Percentiles rank a stretch among this genome's conserved stretches.
Evolutionary conservation across 2,888 invertebrate genomes (phyloP).

Genomic region (Mechanitis messenoides): DNA sequence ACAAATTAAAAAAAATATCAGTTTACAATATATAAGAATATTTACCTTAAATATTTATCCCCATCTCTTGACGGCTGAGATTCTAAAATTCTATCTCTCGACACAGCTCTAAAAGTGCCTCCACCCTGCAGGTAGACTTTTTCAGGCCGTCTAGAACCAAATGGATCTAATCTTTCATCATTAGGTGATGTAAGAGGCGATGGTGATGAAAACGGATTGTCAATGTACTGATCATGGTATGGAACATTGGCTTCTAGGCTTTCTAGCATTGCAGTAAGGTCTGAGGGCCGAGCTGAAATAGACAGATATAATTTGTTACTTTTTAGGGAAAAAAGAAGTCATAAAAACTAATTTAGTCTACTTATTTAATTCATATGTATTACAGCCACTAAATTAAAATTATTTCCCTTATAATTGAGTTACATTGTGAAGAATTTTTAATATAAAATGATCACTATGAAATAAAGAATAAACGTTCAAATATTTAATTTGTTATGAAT

Average conservation of each 20-base stretch:
- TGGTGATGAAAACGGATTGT: conserved; percentile 73
- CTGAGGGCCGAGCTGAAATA: conserved; percentile 63
- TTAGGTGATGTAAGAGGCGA: conserved; percentile 71
- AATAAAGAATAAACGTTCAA: too few relatives aligned
- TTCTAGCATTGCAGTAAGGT: conserved; percentile 65
- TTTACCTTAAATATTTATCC: conserved; percentile 67
- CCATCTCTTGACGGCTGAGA: conserved; percentile 62
- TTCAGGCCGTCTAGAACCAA: conserved; percentile 56
- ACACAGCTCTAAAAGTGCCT: conserved; percentile 66
- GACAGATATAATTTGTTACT: background rate
- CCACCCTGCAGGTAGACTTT: conserved; percentile 72
- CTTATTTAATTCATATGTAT: too few relatives aligned
- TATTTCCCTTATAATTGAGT: too few relatives aligned
- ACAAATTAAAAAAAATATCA: background rate
- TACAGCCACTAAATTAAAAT: too few relatives aligned
- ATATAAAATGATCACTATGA: too few relatives aligned
- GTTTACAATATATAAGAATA: conserved; percentile 1
- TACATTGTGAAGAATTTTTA: too few relatives aligned
- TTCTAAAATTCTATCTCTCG: conserved; percentile 65
- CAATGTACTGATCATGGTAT: conserved; percentile 68
- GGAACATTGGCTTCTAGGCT: conserved; percentile 60
- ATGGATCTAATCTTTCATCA: conserved; percentile 61
- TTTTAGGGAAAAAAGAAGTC: too few relatives aligned
- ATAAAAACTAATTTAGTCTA: too few relatives aligned
- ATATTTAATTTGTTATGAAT: too few relatives aligned